Evolutionary conservation across 1,140 invertebrate species (phyloP).

Genomic region (Ooceraea biroi): DNA sequence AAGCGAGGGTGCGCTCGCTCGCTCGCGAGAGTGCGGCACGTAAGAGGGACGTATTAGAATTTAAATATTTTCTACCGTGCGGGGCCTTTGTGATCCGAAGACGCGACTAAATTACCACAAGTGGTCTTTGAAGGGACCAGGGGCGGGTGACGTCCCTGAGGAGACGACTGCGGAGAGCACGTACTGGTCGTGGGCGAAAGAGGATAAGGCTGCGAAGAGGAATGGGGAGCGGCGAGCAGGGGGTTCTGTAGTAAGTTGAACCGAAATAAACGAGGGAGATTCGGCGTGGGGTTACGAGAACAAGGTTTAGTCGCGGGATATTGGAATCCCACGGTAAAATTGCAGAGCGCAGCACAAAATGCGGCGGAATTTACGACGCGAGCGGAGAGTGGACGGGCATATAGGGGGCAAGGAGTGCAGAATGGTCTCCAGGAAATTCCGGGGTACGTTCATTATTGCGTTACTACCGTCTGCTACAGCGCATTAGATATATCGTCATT

Average conservation of each 20-base stretch:
- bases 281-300: conserved; percentile 61
- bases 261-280: conserved; percentile 73
- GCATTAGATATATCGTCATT: conserved; percentile 52
- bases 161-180: conserved; percentile 23
- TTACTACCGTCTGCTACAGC: conserved; percentile 58
- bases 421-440: conserved; percentile 54
- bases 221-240: conserved; percentile 8
- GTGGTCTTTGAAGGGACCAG: conserved; percentile 65
- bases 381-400: background rate
- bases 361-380: conserved; percentile 61
- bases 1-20: conserved; percentile 26
- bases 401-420: too few relatives aligned
- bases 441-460: conserved; percentile 65
- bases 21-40: conserved; percentile 14
- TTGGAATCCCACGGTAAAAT: conserved; percentile 63
- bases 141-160: conserved; percentile 44
- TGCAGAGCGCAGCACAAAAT: conserved; percentile 53
- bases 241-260: conserved; percentile 59
- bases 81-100: conserved; percentile 51
- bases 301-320: conserved; percentile 62
- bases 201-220: background rate
- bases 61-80: conserved; percentile 65
- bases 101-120: conserved; percentile 68
- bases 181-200: conserved; percentile 18
- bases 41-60: conserved; percentile 65